A percentile compares a stretch with the other conserved stretches of the same genome.
These are phyloP conservation scores for Gadus macrocephalus DNA, from an alignment of 2,113 vertebrate genomes.

Conservation along the genomic window DNA sequence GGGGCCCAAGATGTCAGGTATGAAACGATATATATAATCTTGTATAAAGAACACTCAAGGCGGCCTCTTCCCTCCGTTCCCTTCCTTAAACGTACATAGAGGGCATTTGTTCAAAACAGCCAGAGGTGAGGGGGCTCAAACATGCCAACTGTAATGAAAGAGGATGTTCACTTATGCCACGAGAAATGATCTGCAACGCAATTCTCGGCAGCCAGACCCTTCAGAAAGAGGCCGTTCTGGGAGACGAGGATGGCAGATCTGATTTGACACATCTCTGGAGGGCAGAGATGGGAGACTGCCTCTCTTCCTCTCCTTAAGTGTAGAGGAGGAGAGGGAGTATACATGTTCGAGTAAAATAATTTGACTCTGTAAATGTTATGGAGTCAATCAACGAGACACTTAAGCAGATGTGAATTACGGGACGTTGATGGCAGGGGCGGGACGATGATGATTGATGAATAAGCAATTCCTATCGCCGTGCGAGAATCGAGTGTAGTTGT, in stretches of 20 bases:
- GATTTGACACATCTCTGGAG: slow-evolving; percentile 49
- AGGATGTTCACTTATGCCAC: slow-evolving; percentile 22
- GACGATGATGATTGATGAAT: slow-evolving; percentile 41
- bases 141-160: slow-evolving; percentile 37
- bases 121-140: slow-evolving; percentile 37
- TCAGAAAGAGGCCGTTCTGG: slow-evolving; percentile 72
- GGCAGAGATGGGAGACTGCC: slow-evolving; percentile 13
- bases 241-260: slow-evolving; percentile 69
- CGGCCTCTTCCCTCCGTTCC: no score
- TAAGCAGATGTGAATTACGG: slow-evolving; percentile 54
- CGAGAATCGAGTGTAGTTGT: slow-evolving; percentile 44
- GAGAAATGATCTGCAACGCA: slow-evolving; percentile 30
- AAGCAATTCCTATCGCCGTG: slow-evolving; percentile 31
- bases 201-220: slow-evolving; percentile 61
- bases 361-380: slow-evolving; percentile 40
- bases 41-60: no score
- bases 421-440: slow-evolving; percentile 33
- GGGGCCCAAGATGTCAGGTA: no score
- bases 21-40: no score
- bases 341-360: not conserved
- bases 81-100: not conserved
- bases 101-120: slow-evolving; percentile 26
- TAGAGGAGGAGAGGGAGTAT: not conserved
- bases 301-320: not conserved
- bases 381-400: slow-evolving; percentile 43